Percentiles rank a stretch among this genome's conserved stretches.
phyloP scores from a whole-genome alignment of 2,113 vertebrate species.

The Plecotus auritus region DNA sequence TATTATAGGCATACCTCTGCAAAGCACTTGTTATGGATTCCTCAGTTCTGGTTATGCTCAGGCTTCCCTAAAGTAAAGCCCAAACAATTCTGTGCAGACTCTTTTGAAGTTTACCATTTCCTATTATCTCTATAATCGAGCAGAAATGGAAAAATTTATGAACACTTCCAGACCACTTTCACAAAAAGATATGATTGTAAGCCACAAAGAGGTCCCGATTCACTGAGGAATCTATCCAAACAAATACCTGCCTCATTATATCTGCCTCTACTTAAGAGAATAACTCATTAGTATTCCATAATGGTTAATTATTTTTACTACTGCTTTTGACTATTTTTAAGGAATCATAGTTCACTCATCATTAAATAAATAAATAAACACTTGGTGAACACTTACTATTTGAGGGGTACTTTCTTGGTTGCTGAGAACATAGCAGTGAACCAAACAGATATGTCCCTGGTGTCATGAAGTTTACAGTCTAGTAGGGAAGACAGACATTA shows the following conservation, averaged over 20 bases:
- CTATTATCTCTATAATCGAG: constrained; percentile 35
- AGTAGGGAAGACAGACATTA: background rate
- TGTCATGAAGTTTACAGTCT: background rate
- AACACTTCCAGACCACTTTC: constrained; percentile 32
- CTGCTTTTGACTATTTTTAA: constrained; percentile 46
- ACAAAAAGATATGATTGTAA: constrained; percentile 39
- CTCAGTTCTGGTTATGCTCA: constrained; percentile 18
- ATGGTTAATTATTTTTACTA: constrained; percentile 22
- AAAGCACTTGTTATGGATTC: background rate
- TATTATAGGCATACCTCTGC: background rate
- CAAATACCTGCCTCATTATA: background rate
- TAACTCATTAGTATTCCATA: constrained; percentile 36
- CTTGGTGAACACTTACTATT: background rate
- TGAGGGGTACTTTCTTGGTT: background rate
- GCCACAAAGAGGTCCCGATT: constrained; percentile 26
- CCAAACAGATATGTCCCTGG: background rate
- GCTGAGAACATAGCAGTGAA: background rate
- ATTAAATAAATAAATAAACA: constrained; percentile 18
- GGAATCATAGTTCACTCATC: background rate
- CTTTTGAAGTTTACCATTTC: constrained; percentile 36
- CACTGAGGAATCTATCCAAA: background rate
- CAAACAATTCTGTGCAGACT: constrained; percentile 3
- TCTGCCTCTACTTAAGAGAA: constrained; percentile 43
- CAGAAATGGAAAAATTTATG: constrained; percentile 41
- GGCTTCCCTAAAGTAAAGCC: constrained; percentile 1